These are phyloP conservation scores for Phrynocephalus vlangalii DNA, from an alignment of 2,797 vertebrate genomes.

Conservation along the genomic window DNA sequence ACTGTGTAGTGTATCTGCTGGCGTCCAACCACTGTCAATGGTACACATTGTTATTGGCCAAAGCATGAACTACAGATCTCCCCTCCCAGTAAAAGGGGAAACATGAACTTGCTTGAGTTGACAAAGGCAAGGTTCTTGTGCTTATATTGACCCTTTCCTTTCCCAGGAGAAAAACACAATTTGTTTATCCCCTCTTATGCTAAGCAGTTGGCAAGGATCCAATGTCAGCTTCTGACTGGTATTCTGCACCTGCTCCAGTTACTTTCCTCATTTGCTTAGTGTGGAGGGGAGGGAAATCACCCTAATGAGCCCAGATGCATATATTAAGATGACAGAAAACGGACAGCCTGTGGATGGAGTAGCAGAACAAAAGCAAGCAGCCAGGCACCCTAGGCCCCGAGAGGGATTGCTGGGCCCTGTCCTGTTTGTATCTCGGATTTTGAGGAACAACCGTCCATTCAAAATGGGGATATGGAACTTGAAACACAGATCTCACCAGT, in stretches of 20 bases:
- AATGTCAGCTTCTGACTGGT: slow-evolving; percentile 11
- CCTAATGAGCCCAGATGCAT: slow-evolving; percentile 24
- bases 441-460: neutral
- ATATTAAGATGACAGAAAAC: slow-evolving; percentile 19
- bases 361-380: neutral
- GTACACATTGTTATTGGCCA: slow-evolving; percentile 23
- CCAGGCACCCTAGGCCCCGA: neutral
- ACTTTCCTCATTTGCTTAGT: neutral
- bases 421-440: neutral
- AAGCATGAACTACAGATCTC: neutral
- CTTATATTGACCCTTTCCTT: slow-evolving; percentile 15
- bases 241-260: slow-evolving; percentile 29
- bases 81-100: neutral
- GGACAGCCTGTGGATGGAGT: neutral
- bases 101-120: slow-evolving; percentile 17
- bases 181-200: neutral
- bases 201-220: slow-evolving; percentile 27
- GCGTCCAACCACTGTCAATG: neutral
- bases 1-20: neutral
- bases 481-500: neutral
- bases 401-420: neutral
- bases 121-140: slow-evolving; percentile 20
- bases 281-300: neutral
- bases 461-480: neutral
- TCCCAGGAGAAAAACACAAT: neutral